These are phyloP conservation scores for Lepetodrilus schrolli DNA, from an alignment of 2,888 invertebrate species.

Conservation along the genomic window DNA sequence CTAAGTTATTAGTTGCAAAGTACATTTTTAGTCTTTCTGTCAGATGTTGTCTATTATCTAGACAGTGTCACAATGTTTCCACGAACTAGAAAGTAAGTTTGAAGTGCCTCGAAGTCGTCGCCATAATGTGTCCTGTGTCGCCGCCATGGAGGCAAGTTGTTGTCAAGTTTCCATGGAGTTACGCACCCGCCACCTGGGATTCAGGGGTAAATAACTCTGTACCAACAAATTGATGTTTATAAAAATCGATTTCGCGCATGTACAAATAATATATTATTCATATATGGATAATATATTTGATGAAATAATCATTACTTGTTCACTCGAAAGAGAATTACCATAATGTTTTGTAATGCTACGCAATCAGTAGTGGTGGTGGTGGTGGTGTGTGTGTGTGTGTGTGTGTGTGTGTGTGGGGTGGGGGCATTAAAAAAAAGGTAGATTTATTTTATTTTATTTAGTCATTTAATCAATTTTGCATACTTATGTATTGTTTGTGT, in stretches of 20 bases:
- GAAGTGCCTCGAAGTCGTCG: not conserved
- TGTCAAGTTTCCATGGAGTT: not conserved
- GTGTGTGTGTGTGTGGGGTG: too few relatives aligned
- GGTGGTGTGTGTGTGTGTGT: too few relatives aligned
- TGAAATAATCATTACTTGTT: too few relatives aligned
- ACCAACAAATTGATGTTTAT: not conserved
- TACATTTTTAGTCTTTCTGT: not conserved
- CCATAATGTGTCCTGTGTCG: not conserved
- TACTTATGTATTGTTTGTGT: too few relatives aligned
- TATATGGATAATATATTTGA: too few relatives aligned
- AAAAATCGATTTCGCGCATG: not conserved
- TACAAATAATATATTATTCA: too few relatives aligned
- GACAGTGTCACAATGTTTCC: not conserved
- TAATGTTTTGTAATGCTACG: too few relatives aligned
- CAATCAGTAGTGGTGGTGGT: too few relatives aligned
- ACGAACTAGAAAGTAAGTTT: not conserved
- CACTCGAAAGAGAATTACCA: too few relatives aligned
- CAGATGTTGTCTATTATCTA: not conserved
- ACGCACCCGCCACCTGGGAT: constrained; percentile 21
- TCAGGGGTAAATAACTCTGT: constrained; percentile 11
- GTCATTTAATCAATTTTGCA: too few relatives aligned
- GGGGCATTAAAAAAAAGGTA: too few relatives aligned
- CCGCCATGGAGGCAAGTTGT: not conserved
- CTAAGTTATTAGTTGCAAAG: not conserved
- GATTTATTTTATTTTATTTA: too few relatives aligned